Conservation (phyloP, 2,888 invertebrate species). For the Limnephilus auricula region DNA sequence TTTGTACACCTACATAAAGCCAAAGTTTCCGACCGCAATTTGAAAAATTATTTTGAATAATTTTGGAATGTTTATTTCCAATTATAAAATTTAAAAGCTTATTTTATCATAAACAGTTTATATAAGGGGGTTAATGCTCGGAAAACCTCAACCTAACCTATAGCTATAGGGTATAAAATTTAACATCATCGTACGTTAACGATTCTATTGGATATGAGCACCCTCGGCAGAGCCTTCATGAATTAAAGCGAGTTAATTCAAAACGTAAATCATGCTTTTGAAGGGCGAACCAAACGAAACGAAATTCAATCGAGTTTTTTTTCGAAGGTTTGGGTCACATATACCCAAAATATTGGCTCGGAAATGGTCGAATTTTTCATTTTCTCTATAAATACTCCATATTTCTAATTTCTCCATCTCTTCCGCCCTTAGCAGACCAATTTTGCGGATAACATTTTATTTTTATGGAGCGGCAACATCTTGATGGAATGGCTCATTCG, state of each 20-base stretch:
- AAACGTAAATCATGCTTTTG: neutral
- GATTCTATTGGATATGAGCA: neutral
- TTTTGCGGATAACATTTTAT: conserved; percentile 66
- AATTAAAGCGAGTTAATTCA: neutral
- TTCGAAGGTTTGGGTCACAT: neutral
- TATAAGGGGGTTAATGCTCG: no score
- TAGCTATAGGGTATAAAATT: neutral
- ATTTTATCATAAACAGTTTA: no score
- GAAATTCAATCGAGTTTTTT: conserved; percentile 32
- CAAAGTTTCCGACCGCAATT: no score
- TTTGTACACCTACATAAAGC: no score
- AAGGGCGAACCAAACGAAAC: conserved; percentile 8
- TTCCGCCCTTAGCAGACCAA: conserved; percentile 55
- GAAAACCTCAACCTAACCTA: neutral
- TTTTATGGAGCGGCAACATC: conserved; percentile 65
- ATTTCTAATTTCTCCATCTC: conserved; percentile 34
- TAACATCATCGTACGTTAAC: neutral
- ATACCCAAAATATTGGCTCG: conserved; percentile 31
- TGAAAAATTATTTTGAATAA: no score
- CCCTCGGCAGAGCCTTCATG: neutral
- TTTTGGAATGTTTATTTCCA: no score
- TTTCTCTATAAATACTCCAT: conserved; percentile 45
- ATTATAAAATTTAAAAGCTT: no score
- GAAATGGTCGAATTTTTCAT: conserved; percentile 41
- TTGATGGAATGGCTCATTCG: conserved; percentile 65